phyloP scores from a whole-genome alignment of 2,113 vertebrate species.

The Sakesphorus luctuosus region DNA sequence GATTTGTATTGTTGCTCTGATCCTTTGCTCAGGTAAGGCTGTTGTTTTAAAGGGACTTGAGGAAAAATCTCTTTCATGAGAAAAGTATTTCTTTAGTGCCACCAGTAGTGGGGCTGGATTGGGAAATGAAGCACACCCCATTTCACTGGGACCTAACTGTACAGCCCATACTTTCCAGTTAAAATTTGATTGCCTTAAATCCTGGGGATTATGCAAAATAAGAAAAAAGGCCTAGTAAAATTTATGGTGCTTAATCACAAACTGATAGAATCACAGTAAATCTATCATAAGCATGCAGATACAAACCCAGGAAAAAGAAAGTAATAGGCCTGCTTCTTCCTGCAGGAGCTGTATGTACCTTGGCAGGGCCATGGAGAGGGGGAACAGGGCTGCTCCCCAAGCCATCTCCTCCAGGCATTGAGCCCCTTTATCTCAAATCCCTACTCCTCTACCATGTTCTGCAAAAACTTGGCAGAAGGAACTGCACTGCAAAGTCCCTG shows the following conservation, averaged over 20 bases:
- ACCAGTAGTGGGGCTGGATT: conserved; percentile 19
- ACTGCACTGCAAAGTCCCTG: neutral
- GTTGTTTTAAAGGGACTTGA: conserved; percentile 19
- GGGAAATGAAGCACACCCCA: neutral
- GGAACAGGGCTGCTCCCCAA: neutral
- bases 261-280: conserved; percentile 43
- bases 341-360: neutral
- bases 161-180: conserved; percentile 11
- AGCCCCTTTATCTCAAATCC: neutral
- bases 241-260: conserved; percentile 66
- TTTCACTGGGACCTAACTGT: conserved; percentile 21
- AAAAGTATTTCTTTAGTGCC: conserved; percentile 58
- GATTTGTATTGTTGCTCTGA: neutral
- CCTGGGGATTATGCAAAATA: conserved; percentile 44
- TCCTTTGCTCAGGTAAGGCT: neutral
- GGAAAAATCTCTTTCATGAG: conserved; percentile 27
- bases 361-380: neutral
- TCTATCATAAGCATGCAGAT: conserved; percentile 29
- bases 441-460: neutral
- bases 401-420: neutral
- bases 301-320: neutral
- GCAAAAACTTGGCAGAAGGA: neutral
- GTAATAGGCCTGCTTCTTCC: neutral
- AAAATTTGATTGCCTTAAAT: conserved; percentile 61
- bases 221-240: conserved; percentile 57